Base-by-base conservation (phyloP, 1,140 invertebrate genomes). In the Dufourea novaeangliae region DNA sequence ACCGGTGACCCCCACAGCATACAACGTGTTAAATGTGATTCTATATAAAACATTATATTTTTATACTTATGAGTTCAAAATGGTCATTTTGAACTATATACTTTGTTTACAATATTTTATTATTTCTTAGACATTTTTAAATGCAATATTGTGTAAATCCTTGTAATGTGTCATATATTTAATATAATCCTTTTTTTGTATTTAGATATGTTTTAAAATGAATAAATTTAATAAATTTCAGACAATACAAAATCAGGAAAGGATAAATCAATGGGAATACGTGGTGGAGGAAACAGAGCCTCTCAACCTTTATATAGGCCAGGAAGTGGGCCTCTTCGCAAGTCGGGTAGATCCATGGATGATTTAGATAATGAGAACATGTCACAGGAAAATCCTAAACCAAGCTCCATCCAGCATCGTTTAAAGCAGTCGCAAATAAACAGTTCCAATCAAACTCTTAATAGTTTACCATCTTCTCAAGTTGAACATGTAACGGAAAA, bases 251-350 rank as follows among this genome's bases (percentile, higher is more conserved):
- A 86, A 83, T 84, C 79, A 25, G 85, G 89, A 27, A 81, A 83
- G 59, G 86, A 89, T n/a, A 89, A 71, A 86, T 85, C 78, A 72
- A 78, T 82, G 80, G 88, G 85, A 77, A 90, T 92, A 87, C 80
- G 88, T 44, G 88, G 89, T 41, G 88, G 88, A 68, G 87, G 84
- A 37, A 87, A 88, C 78, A 86, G 88, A 83, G 93, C 93, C 77
- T 90, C 93, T 57, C 92, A 93, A 86, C 90, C 92, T 88, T 91
- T 95, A 41, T 95, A 95, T 74, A 92, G 92, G 77, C 95, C 94
- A 69, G 94, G 94, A 62, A 94, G 94, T 90, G 94, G 95, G 70
- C 93, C 94, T 50, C 88, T 95, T 44, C 91, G 93, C 78, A 94
- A 94, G 86, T 93, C 94, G 41, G 93, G 90, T 37, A 91, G 86